These are phyloP conservation scores for Echeneis naucrates DNA, from an alignment of 2,797 vertebrate genomes.

Conservation along the genomic window DNA sequence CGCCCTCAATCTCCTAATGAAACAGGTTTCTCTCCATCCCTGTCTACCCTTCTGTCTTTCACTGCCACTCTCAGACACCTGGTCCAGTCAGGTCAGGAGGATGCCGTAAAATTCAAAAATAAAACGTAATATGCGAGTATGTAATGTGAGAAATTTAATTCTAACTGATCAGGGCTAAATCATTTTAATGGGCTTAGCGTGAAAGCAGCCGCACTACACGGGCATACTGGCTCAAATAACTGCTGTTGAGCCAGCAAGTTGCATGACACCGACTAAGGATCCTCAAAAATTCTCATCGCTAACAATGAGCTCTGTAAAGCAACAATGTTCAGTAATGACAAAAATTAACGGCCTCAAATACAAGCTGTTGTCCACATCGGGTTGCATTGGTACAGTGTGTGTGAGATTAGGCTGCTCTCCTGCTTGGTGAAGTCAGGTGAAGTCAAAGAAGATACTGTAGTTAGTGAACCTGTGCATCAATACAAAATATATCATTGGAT, in stretches of 20 bases:
- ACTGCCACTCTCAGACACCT: conserved; percentile 29
- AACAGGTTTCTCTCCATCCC: conserved; percentile 57
- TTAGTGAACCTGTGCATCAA: neutral
- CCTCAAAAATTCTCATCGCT: neutral
- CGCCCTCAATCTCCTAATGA: conserved; percentile 77
- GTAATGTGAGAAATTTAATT: conserved; percentile 12
- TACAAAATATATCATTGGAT: too few relatives aligned
- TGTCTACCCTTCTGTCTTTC: neutral
- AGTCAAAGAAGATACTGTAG: neutral
- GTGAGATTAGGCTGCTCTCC: neutral
- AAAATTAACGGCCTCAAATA: neutral
- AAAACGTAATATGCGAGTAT: conserved; percentile 6
- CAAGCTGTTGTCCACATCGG: conserved; percentile 1
- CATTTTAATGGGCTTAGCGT: neutral
- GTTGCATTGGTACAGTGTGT: neutral
- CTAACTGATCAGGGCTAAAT: neutral
- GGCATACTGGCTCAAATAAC: neutral
- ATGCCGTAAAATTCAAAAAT: conserved; percentile 27
- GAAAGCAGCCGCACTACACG: neutral
- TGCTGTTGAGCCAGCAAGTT: neutral
- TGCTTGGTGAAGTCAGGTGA: neutral
- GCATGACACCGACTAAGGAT: neutral
- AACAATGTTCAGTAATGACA: conserved; percentile 1
- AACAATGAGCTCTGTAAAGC: neutral
- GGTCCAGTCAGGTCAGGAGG: conserved; percentile 25